phyloP scores from a whole-genome alignment of 2,113 vertebrate species.

The Podocnemis expansa region DNA sequence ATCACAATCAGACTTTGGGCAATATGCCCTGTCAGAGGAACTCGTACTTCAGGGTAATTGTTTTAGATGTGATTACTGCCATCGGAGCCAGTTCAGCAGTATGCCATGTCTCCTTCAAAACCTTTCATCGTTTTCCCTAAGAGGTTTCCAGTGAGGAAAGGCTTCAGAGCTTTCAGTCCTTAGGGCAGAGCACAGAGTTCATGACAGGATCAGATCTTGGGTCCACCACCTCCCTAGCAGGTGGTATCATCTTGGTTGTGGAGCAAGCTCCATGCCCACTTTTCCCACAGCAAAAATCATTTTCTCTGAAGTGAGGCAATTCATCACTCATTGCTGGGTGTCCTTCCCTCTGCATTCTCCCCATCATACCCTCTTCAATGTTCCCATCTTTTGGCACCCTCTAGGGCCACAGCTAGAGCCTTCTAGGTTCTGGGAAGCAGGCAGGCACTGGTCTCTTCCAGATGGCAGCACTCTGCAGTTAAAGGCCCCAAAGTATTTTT shows the following conservation, averaged over 20 bases:
- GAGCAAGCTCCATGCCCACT: background rate
- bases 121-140: slow-evolving; percentile 7
- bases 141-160: background rate
- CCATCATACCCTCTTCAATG: background rate
- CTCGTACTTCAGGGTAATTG: slow-evolving; percentile 3
- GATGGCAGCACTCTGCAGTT: background rate
- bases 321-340: background rate
- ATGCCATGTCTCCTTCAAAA: background rate
- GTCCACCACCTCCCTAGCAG: background rate
- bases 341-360: background rate
- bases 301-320: background rate
- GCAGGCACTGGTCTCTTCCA: background rate
- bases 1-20: slow-evolving; percentile 31
- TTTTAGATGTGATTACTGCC: slow-evolving; percentile 7
- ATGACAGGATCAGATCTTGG: background rate
- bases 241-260: background rate
- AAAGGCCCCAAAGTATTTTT: background rate
- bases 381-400: background rate
- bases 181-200: background rate
- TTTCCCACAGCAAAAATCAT: background rate
- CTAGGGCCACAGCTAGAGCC: background rate
- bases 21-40: slow-evolving; percentile 40
- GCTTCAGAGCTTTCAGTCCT: background rate
- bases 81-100: background rate
- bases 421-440: background rate